Conservation (phyloP, 2,113 vertebrate species). For the Mesoclemmys tuberculata region DNA sequence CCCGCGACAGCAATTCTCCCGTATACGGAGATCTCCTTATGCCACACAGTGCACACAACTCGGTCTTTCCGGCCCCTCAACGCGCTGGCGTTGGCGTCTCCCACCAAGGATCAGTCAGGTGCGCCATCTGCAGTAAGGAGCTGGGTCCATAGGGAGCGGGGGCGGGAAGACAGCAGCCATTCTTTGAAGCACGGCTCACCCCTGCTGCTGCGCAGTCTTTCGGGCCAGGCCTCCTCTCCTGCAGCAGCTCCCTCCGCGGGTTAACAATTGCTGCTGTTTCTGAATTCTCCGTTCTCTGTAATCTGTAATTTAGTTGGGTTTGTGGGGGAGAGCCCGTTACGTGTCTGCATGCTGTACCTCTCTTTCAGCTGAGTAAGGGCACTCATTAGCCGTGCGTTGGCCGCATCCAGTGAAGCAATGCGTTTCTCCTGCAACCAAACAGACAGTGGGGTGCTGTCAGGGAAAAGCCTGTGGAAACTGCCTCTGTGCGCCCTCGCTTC, state of each 20-base stretch:
- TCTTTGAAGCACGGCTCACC: constrained; percentile 63
- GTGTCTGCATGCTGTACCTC: constrained; percentile 99
- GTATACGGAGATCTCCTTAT: constrained; percentile 54
- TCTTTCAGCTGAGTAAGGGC: constrained; percentile 98
- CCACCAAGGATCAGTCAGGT: constrained; percentile 66
- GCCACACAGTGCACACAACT: constrained; percentile 73
- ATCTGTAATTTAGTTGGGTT: constrained; percentile 99
- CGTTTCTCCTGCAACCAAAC: constrained; percentile 90
- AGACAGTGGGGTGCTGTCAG: not conserved
- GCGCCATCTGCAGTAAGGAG: constrained; percentile 66
- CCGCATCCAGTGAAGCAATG: constrained; percentile 94
- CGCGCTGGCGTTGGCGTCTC: constrained; percentile 54
- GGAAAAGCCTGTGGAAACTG: accelerated
- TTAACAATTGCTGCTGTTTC: constrained; percentile 99
- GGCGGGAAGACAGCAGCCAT: constrained; percentile 45
- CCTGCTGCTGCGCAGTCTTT: constrained; percentile 68
- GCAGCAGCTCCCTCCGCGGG: constrained; percentile 66
- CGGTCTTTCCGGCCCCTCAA: constrained; percentile 67
- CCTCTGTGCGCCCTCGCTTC: accelerated
- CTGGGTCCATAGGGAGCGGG: constrained; percentile 37
- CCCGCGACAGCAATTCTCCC: constrained; percentile 61
- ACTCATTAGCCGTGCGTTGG: constrained; percentile 97
- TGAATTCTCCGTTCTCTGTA: constrained; percentile 98
- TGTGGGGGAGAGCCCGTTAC: constrained; percentile 99
- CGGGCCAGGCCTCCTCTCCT: constrained; percentile 57